Conservation (phyloP, 2,797 vertebrate species). For the Hapalemur alaotrensis region DNA sequence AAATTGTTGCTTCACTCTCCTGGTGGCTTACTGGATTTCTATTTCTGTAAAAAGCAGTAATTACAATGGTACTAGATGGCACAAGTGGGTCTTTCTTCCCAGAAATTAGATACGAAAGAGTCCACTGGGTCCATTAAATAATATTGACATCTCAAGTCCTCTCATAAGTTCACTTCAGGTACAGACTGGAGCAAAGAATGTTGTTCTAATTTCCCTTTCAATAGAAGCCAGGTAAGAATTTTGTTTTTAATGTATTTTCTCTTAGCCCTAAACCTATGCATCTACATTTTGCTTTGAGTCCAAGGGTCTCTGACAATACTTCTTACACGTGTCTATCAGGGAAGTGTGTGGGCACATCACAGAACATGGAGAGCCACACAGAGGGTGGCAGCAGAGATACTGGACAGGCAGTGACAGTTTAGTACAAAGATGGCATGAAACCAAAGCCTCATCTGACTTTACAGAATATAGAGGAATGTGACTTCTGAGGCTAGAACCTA, state of each 20-base stretch:
- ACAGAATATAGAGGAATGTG: too few relatives aligned
- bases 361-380: neutral
- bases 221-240: neutral
- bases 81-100: neutral
- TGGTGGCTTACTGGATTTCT: constrained; percentile 22
- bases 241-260: neutral
- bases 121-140: neutral
- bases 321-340: neutral
- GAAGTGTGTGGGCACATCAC: neutral
- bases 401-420: neutral
- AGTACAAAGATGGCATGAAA: neutral
- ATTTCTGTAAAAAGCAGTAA: neutral
- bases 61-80: neutral
- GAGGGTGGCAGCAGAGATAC: neutral
- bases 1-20: neutral
- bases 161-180: neutral
- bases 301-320: neutral
- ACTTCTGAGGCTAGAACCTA: neutral
- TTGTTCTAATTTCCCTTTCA: neutral
- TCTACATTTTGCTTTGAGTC: neutral
- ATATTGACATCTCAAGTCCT: neutral
- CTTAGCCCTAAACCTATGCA: neutral
- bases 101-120: constrained; percentile 2
- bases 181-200: neutral
- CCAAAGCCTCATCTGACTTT: neutral